Evolutionary conservation across 1,140 invertebrate genomes (phyloP).

Genomic region (Ceratina australensis): DNA sequence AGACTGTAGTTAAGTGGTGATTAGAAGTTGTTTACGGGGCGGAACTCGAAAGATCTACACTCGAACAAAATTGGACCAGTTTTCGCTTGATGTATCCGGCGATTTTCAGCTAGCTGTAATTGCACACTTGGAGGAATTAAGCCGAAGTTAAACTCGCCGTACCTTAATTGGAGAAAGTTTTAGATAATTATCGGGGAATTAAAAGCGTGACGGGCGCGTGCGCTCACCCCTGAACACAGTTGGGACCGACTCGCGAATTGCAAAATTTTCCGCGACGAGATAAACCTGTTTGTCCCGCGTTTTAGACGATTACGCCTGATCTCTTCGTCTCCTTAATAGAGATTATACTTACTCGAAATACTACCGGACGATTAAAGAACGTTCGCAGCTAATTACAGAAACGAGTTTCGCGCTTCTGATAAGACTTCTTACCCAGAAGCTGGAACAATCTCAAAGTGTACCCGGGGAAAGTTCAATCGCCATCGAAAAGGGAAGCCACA

Average conservation of each 20-base stretch:
- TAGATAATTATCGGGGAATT: constrained; percentile 27
- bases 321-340: not conserved
- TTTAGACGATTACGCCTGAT: not conserved
- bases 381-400: not conserved
- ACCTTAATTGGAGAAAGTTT: constrained; percentile 25
- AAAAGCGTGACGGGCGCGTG: not conserved
- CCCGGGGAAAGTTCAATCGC: not conserved
- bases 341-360: no score
- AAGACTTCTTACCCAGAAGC: not conserved
- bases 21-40: not conserved
- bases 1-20: not conserved
- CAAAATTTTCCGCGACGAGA: not conserved
- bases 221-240: no score
- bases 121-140: constrained; percentile 17
- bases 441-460: not conserved
- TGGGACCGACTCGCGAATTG: not conserved
- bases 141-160: constrained; percentile 5
- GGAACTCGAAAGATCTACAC: not conserved
- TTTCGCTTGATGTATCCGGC: not conserved
- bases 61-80: not conserved
- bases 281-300: not conserved
- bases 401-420: not conserved
- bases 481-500: not conserved
- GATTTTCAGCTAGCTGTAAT: constrained; percentile 21
- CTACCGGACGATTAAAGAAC: not conserved